Evolutionary conservation across 2,888 invertebrate genomes (phyloP).

Genomic region (Galeopsomyia nigrocyanea): DNA sequence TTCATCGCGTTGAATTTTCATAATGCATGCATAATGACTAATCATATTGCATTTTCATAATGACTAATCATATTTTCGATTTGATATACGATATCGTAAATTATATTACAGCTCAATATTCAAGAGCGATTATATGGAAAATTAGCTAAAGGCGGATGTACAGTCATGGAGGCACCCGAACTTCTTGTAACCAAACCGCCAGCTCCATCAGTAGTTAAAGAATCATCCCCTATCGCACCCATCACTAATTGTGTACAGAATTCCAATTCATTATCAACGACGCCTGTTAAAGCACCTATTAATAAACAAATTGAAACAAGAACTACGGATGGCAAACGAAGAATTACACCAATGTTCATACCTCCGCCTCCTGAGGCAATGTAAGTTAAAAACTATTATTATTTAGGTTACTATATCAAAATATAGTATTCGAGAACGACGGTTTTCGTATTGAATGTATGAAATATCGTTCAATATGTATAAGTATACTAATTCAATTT

Average conservation of each 20-base stretch:
- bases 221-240: slow-evolving; percentile 52
- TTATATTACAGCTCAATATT: slow-evolving; percentile 63
- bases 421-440: no score
- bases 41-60: no score
- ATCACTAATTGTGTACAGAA: slow-evolving; percentile 51
- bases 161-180: slow-evolving; percentile 79
- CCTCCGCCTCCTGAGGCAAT: slow-evolving; percentile 78
- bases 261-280: slow-evolving; percentile 52
- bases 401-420: no score
- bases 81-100: no score
- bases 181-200: slow-evolving; percentile 63
- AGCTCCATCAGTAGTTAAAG: slow-evolving; percentile 50
- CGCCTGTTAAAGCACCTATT: slow-evolving; percentile 75
- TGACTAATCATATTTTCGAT: no score
- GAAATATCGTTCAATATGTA: no score
- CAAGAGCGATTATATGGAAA: slow-evolving; percentile 93
- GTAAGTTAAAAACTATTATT: slow-evolving; percentile 63
- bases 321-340: slow-evolving; percentile 92
- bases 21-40: no score
- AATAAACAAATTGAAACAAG: slow-evolving; percentile 95
- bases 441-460: no score
- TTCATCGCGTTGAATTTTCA: no score
- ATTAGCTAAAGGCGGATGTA: slow-evolving; percentile 74
- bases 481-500: no score
- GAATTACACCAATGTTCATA: slow-evolving; percentile 97